A percentile compares a stretch with the other conserved stretches of the same genome.
Conservation (phyloP, 2,113 vertebrate species). For the Platanista minor region DNA sequence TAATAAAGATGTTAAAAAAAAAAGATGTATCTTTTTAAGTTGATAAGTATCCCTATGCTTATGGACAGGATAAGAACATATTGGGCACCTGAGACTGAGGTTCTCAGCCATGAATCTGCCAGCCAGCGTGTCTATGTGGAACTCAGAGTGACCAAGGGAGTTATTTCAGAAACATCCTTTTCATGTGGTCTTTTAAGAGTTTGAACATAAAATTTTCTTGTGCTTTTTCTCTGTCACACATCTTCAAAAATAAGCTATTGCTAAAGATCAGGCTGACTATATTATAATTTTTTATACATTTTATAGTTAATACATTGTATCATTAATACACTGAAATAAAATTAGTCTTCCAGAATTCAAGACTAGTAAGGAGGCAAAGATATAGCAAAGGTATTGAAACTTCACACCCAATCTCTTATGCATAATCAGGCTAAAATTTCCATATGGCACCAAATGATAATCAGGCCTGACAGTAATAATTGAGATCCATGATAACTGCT, state of each 20-base stretch:
- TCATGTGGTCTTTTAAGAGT: not conserved
- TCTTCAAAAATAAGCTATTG: not conserved
- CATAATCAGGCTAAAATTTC: not conserved
- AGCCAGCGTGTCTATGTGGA: not conserved
- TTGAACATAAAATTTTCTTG: not conserved
- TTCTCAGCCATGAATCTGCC: not conserved
- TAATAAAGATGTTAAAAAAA: too few relatives aligned
- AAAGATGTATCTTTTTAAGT: not conserved
- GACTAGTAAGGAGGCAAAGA: not conserved
- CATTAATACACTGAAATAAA: not conserved
- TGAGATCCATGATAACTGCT: not conserved
- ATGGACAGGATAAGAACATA: not conserved
- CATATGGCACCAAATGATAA: not conserved
- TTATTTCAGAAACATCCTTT: not conserved
- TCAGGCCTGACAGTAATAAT: not conserved
- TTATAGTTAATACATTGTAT: not conserved
- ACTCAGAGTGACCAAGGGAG: not conserved
- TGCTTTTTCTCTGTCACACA: not conserved
- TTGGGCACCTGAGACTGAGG: not conserved
- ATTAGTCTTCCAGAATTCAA: slow-evolving; percentile 5
- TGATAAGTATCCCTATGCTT: not conserved
- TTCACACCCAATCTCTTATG: not conserved
- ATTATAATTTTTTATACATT: not conserved
- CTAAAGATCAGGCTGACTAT: not conserved
- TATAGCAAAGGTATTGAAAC: not conserved